phyloP scores from a whole-genome alignment of 92 coral and sea anemone genomes.

The Bergia sp. region DNA sequence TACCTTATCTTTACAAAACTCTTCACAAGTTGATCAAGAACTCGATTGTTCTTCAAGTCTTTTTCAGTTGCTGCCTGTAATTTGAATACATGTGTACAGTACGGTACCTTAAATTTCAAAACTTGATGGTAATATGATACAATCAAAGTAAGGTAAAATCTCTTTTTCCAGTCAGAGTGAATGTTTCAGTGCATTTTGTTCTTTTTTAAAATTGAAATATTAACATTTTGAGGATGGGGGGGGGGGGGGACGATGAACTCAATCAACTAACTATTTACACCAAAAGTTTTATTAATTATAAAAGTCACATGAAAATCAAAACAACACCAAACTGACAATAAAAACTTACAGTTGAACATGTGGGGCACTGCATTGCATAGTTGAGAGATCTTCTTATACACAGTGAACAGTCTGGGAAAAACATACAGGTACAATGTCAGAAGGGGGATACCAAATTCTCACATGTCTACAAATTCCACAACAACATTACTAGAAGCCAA shows the following conservation, averaged over 20 bases:
- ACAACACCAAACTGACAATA: neutral
- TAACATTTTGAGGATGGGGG: no score
- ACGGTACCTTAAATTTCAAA: neutral
- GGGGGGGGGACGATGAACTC: no score
- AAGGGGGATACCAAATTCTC: no score
- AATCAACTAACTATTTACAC: neutral
- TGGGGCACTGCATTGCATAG: conserved; percentile 78
- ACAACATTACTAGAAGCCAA: no score
- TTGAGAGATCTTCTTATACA: conserved; percentile 85
- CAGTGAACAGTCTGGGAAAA: conserved; percentile 77
- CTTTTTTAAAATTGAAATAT: no score
- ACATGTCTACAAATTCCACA: no score
- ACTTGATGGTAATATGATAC: neutral
- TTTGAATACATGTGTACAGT: neutral
- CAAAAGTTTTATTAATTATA: neutral
- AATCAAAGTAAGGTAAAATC: neutral
- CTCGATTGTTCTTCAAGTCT: conserved; percentile 83
- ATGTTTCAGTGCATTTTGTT: no score
- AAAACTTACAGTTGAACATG: conserved; percentile 79
- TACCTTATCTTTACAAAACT: conserved; percentile 85
- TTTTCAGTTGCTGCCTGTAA: conserved; percentile 67
- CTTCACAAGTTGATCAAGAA: conserved; percentile 88
- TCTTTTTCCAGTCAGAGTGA: neutral
- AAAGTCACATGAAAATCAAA: neutral
- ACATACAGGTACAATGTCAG: no score